Percentiles rank a stretch among this genome's conserved stretches.
Conservation (phyloP, 1,140 invertebrate species). For the Drosophila asahinai region DNA sequence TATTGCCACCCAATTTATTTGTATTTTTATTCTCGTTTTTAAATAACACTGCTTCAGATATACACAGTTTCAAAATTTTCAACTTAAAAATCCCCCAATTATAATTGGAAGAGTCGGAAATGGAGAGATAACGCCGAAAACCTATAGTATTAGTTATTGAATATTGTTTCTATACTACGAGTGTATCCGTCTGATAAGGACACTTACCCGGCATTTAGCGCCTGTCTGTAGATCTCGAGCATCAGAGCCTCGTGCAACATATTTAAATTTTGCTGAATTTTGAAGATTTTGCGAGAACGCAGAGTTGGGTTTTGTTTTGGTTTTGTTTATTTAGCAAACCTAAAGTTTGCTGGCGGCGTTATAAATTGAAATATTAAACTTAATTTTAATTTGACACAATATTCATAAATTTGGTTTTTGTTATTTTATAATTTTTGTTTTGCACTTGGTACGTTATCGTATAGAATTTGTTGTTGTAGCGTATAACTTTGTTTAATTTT, state of each 20-base stretch:
- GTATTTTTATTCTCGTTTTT: not conserved
- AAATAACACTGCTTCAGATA: not conserved
- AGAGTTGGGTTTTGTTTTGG: conserved; percentile 2
- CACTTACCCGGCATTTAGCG: conserved; percentile 84
- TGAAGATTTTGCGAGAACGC: conserved; percentile 47
- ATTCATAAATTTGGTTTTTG: conserved; percentile 52
- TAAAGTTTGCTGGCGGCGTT: conserved; percentile 12
- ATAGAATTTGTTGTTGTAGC: conserved; percentile 66
- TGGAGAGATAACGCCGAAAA: too few relatives aligned
- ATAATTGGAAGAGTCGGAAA: too few relatives aligned
- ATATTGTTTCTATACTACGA: not conserved
- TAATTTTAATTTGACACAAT: conserved; percentile 77
- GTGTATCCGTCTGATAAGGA: not conserved
- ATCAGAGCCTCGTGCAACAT: conserved; percentile 85
- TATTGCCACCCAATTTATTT: not conserved
- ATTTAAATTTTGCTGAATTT: conserved; percentile 84
- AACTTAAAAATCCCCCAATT: too few relatives aligned
- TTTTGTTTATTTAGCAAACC: conserved; percentile 20
- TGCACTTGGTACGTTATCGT: conserved; percentile 79
- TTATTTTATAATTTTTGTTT: conserved; percentile 54
- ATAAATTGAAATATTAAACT: conserved; percentile 35
- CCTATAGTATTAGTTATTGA: too few relatives aligned
- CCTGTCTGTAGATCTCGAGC: conserved; percentile 85
- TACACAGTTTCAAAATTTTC: not conserved
- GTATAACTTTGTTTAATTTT: conserved; percentile 70